These are phyloP conservation scores for Darevskia mixta DNA, from an alignment of 2,797 vertebrate species.

Conservation along the genomic window DNA sequence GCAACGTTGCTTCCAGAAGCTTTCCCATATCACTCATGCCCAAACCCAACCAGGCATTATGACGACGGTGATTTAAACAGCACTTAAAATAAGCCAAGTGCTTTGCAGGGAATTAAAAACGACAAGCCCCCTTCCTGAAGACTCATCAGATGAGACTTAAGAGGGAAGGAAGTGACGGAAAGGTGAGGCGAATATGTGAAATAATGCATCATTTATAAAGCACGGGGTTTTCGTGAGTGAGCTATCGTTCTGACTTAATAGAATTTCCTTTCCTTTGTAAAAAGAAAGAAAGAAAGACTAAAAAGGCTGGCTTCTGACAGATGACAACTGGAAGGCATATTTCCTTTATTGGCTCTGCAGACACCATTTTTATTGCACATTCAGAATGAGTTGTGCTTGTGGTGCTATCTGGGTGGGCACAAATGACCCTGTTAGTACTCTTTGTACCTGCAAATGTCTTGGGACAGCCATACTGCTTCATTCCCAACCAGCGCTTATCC, in stretches of 20 bases:
- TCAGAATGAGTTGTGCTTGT: too few species aligned
- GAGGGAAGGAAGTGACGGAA: not conserved
- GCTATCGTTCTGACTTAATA: not conserved
- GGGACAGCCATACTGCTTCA: too few species aligned
- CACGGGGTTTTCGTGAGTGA: not conserved
- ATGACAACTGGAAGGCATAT: not conserved
- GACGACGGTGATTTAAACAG: not conserved
- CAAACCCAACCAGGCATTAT: not conserved
- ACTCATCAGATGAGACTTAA: not conserved
- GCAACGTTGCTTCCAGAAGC: not conserved
- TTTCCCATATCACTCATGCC: constrained; percentile 25
- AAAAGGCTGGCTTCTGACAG: not conserved
- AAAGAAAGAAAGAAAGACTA: too few species aligned
- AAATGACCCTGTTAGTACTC: too few species aligned
- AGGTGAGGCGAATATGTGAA: not conserved
- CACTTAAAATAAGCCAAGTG: constrained; percentile 9
- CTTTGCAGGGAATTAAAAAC: not conserved
- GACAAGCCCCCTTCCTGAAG: not conserved
- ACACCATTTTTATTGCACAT: too few species aligned
- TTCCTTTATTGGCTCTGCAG: not conserved
- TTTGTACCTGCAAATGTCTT: too few species aligned
- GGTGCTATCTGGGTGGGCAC: too few species aligned
- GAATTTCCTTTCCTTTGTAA: not conserved
- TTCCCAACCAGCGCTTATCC: too few species aligned
- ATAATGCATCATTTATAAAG: not conserved